Base-by-base conservation (phyloP, 2,797 vertebrate genomes). In the Rhabdophis nuchalis region DNA sequence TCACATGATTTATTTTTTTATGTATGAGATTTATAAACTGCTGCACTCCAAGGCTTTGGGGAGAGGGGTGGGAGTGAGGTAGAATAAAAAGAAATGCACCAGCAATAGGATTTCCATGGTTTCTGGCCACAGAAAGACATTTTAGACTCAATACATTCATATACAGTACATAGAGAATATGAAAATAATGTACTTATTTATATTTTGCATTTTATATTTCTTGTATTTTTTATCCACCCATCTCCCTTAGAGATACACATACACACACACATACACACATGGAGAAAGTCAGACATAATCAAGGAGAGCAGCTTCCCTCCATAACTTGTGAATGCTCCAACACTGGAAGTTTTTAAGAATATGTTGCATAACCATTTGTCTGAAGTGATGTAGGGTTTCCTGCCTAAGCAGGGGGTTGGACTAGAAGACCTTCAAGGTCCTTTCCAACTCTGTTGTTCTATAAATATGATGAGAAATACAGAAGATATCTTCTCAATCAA, bases 1-100 rank as follows among this genome's bases (percentile, higher is more conserved):
- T 96, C 46, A 32, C 95, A 92, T 91, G 94, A 96, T 93, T 82
- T 46, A 11, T 72, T 68, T 27, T 82, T 82, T 25, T 46, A 46
- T 82, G 72, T 46, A 46, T 12, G 36, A 82, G 72, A 82, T 46
- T 46, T 82, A 82, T 82, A 46, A 82, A 82, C 36, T 82, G 72
- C 10, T 46, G 10, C 10, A 23, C 20, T 46, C 72, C 36, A 82
- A 82, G 72, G 72, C 20, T 82, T 41, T 46, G 36, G 20, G 18
- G 13, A 16, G n/a, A 4, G 3, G 9, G 36, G 3, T 3, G 8
- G 18, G 36, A 1, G 72, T 8, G 16, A 72, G 64, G 32, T 18
- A 3, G 16, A 36, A 36, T 72, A 3, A 11, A 41, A 41, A 41
- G 41, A 32, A 11, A 77, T 1, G n/a, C n/a, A 77, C 9, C 18